Evolutionary conservation across 1,140 invertebrate species (phyloP), one percentile per base, ranked within the genome.

Genomic region (Drosophila arizonae): DNA sequence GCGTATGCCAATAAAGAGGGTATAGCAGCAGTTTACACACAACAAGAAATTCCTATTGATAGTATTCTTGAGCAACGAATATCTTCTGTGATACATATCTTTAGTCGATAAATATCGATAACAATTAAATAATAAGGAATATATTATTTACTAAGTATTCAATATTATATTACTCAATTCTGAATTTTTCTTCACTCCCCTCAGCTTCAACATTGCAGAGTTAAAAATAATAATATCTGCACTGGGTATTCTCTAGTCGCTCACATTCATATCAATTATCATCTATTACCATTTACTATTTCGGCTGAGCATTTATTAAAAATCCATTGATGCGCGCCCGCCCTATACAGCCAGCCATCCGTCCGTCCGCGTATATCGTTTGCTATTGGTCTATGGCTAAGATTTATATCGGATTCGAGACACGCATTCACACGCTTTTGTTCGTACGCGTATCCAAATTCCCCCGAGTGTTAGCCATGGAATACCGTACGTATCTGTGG

Each of bases 391-490:
- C 62, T 55, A 11, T 41, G 52, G 41, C 30, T 15, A 17, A 65
- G 84, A 87, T 87, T 79, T 81, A 88, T 87, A 85, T 84, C 81
- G 58, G 30, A 87, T 88, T 77, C 74, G 60, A 80, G 74, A 52
- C 81, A 85, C 85, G 84, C 84, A 89, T 88, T 88, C 84, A 88
- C 84, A 89, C 84, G 85, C 74, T 72, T 76, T 84, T 88, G 81
- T 77, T 54, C 56, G 61, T 10, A 67, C 66, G 81, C 84, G 84
- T 87, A 88, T 87, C 84, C 84, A 88, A 87, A 88, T 84, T 87
- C 84, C 84, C 84, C 72, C 66, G 56, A 67, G 82, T 79, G 63
- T 46, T 24, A 67, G 51, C 71, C 41, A 43, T 56, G 56, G 56
- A 30, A 45, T 58, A 45, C 21, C n/a, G 52, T 79, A 75, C 71